Evolutionary conservation across 2,113 vertebrate species (phyloP).

Genomic region (Dicaeum eximium): DNA sequence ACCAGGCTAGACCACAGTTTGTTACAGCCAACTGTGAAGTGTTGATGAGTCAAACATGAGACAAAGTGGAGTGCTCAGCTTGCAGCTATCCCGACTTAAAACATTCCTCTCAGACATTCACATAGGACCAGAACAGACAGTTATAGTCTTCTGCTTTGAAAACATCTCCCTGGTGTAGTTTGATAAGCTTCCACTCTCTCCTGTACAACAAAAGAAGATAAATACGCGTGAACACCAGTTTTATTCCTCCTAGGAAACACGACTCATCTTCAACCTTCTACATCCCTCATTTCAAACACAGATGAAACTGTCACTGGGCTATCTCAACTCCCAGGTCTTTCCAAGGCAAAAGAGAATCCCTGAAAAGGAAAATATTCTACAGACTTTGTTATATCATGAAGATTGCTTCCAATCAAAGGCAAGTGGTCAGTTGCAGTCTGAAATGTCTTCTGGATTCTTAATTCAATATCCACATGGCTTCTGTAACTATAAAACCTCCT

Average conservation of each 20-base stretch:
- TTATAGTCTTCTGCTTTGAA: not conserved
- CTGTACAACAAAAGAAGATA: not conserved
- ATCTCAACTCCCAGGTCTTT: not conserved
- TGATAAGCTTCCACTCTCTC: not conserved
- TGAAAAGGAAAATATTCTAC: not conserved
- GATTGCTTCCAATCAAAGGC: not conserved
- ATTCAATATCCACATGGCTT: not conserved
- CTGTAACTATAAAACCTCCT: not conserved
- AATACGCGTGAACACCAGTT: not conserved
- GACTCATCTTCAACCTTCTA: not conserved
- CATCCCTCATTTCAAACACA: not conserved
- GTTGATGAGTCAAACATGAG: not conserved
- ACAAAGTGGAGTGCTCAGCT: not conserved
- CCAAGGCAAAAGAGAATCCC: not conserved
- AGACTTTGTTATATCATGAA: not conserved
- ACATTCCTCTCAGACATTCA: not conserved
- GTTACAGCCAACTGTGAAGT: not conserved
- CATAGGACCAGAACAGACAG: not conserved
- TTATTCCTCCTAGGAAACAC: not conserved
- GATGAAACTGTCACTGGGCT: not conserved
- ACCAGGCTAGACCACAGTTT: not conserved
- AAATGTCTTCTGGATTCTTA: not conserved
- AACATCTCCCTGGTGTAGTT: not conserved
- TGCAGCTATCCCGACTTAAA: not conserved
- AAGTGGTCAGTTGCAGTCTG: not conserved